Evolutionary conservation across 2,113 vertebrate genomes (phyloP), one percentile per base, ranked within the genome.

Genomic region (Trinectes maculatus): DNA sequence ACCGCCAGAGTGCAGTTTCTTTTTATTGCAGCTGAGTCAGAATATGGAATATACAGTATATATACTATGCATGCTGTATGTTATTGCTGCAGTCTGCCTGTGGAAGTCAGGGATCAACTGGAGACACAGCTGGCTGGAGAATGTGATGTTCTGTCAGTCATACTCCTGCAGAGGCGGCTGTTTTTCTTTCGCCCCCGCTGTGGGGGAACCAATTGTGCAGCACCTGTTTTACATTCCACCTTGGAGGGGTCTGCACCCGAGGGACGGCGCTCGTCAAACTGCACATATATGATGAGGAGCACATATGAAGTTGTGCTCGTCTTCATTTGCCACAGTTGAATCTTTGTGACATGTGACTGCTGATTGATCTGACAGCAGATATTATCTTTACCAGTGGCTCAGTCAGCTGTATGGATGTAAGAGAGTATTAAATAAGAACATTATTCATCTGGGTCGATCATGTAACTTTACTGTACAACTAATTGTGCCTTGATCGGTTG

Each of bases 161-260:
- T 61, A 62, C 74, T 79, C 58, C 83, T 71, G 85, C 36, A 81
- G 87, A 69, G 84, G 83, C 43, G 85, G 74, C 79, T 86, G 86
- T 88, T 88, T 89, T 87, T 83, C 79, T 79, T 74, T 53, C 73
- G n/a, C 86, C 79, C 70, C 80, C 56, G 21, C 80, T 51, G 70
- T 43, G 67, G 57, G 83, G 66, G 71, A 87, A 81, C 83, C 87
- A 83, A 85, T 89, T 84, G 86, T 55, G 66, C 71, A 77, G 89
- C 90, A 91, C 90, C 91, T 93, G 92, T 89, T 93, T 89, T 85
- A 80, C 82, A 92, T 93, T 92, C 89, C 87, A 76, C 52, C 51
- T 76, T 71, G 47, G 60, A 70, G 73, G 61, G 77, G 71, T 69
- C 70, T 49, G 74, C 67, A 54, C 74, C 74, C 54, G 2, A 47